Conservation (phyloP, 2,113 vertebrate species). For the Felis catus region DNA sequence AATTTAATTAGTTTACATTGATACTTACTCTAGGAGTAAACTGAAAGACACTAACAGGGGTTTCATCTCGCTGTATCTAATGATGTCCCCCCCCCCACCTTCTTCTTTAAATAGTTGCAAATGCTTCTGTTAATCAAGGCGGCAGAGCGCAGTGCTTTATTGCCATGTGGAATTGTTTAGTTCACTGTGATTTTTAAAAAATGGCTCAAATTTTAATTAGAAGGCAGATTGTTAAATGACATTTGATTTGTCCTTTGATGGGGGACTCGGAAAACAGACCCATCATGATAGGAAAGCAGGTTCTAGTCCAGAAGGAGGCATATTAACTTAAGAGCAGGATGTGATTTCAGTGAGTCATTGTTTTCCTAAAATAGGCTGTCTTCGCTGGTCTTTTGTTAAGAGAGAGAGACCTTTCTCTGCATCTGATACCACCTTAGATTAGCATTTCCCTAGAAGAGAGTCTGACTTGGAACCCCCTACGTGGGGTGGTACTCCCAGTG, state of each 20-base stretch:
- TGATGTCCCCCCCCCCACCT: conserved; percentile 53
- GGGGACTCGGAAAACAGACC: conserved; percentile 25
- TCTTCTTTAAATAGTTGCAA: conserved; percentile 75
- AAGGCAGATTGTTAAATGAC: conserved; percentile 51
- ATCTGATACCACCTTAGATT: not conserved
- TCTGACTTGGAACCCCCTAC: not conserved
- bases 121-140: conserved; percentile 67
- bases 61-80: conserved; percentile 74
- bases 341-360: not conserved
- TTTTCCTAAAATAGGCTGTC: not conserved
- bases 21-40: conserved; percentile 53
- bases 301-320: not conserved
- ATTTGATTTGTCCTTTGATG: conserved; percentile 56
- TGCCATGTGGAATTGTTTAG: conserved; percentile 69
- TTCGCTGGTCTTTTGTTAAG: not conserved
- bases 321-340: not conserved
- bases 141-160: conserved; percentile 48
- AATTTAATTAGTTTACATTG: conserved; percentile 71
- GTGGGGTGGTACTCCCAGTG: not conserved
- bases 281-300: not conserved
- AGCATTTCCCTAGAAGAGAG: not conserved
- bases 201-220: conserved; percentile 63
- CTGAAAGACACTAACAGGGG: conserved; percentile 61
- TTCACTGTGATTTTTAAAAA: conserved; percentile 57
- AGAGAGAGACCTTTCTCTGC: not conserved